Base-by-base conservation (phyloP, 1,140 invertebrate species). In the Leptinotarsa undecemlineata region DNA sequence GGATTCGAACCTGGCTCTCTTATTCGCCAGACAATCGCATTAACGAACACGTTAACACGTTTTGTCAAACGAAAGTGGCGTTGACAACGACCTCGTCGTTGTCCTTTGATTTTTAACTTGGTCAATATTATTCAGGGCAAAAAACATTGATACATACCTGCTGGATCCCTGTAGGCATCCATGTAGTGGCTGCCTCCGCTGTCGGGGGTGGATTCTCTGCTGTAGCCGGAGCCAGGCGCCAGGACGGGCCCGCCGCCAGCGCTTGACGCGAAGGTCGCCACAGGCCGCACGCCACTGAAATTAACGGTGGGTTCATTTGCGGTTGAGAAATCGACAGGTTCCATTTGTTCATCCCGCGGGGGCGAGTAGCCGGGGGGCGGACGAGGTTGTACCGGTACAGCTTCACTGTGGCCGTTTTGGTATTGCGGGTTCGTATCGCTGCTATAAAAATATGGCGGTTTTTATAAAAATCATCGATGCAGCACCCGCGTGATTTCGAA, bases 151-250 rank as follows among this genome's bases (percentile, higher is more conserved):
- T 68, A 57, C 48, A 78, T 85, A 95, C 93, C 93, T 80, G 92
- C 92, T 17, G 93, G 90, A 84, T 95, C 93, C 83, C 93, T 87
- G 82, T 95, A 95, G 67, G 92, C 91, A 83, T 95, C 93, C 84
- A 94, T 90, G 81, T 95, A 95, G 85, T 95, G 94, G 33, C 92
- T 93, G 71, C 92, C 93, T 61, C 92, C 92, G 81, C 92, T 94
- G 84, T 95, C 93, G 3, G 87, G 87, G 57, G 93, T 94, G 48
- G 93, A 95, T 85, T 95, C 93, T 74, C 94, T 89, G 85, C 93
- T 94, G 83, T 95, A 95, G 19, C 86, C 88, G 51, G 88, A 85
- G 11, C 87, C 87, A 72, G 88, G 87, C 66, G 87, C 87, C 20
- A 81, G 76, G 23, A 81, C 82, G 4, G 87, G 83, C 14, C 86